These are phyloP conservation scores for Entelurus aequoreus DNA, from an alignment of 2,113 vertebrate genomes.

Conservation along the genomic window DNA sequence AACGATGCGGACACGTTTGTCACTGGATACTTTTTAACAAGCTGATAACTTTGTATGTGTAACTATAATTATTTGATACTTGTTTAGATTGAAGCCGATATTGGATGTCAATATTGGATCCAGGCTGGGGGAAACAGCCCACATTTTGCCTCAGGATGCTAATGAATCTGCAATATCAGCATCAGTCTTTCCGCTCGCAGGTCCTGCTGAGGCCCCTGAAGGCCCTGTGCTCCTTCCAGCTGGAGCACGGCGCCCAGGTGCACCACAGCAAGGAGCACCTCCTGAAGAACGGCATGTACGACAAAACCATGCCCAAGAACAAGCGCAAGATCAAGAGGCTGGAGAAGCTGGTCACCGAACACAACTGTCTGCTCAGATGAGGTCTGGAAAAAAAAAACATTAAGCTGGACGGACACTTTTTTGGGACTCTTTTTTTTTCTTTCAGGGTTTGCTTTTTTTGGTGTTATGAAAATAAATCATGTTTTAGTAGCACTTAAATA, in stretches of 20 bases:
- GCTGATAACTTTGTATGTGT: too few species aligned
- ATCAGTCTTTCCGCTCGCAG: conserved; percentile 53
- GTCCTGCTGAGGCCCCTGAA: conserved; percentile 85
- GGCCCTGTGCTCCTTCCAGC: conserved; percentile 93
- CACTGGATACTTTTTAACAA: too few species aligned
- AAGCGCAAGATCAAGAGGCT: conserved; percentile 96
- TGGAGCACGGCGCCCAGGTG: conserved; percentile 91
- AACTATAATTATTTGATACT: too few species aligned
- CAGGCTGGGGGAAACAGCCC: too few species aligned
- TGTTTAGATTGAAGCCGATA: too few species aligned
- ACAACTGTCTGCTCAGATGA: conserved; percentile 77
- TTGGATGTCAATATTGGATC: too few species aligned
- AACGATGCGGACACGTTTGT: too few species aligned
- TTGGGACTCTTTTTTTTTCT: conserved; percentile 3
- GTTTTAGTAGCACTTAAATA: neutral
- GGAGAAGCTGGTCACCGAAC: conserved; percentile 86
- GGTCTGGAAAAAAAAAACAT: too few species aligned
- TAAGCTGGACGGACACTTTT: neutral
- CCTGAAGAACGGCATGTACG: conserved; percentile 87
- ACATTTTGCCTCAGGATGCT: too few species aligned
- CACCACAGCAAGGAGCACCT: conserved; percentile 97
- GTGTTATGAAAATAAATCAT: neutral
- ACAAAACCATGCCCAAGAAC: conserved; percentile 95
- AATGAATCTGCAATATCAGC: neutral
- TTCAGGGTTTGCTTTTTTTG: neutral